phyloP scores from a whole-genome alignment of 2,888 invertebrate genomes.

The Tholera decimalis region DNA sequence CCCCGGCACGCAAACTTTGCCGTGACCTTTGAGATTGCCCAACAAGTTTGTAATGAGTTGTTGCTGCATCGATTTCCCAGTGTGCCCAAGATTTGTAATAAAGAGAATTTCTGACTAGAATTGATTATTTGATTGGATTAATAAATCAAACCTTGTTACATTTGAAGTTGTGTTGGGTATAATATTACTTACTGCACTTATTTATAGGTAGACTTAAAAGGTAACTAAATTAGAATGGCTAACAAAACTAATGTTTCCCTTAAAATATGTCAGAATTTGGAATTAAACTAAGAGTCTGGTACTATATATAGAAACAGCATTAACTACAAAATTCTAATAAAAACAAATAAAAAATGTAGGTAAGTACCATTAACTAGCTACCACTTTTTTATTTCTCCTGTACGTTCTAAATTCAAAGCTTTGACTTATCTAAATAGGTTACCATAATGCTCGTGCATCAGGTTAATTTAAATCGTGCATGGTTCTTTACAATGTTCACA shows the following conservation, averaged over 20 bases:
- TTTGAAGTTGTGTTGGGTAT: background rate
- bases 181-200: too few species aligned
- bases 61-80: conserved; percentile 51
- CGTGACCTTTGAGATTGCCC: conserved; percentile 58
- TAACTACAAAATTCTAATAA: background rate
- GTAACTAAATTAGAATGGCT: too few species aligned
- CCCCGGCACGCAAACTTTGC: conserved; percentile 48
- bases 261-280: too few species aligned
- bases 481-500: conserved; percentile 18
- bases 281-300: background rate
- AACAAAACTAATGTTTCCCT: too few species aligned
- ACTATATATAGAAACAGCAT: background rate
- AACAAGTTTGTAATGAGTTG: conserved; percentile 62
- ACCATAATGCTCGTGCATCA: conserved; percentile 37
- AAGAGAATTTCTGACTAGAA: conserved; percentile 19
- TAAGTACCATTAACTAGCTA: background rate
- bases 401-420: conserved; percentile 13
- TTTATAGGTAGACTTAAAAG: too few species aligned
- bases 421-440: conserved; percentile 49
- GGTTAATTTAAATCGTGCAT: conserved; percentile 26
- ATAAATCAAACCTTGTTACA: background rate
- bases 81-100: conserved; percentile 40
- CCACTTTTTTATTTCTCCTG: conserved; percentile 6
- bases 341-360: background rate
- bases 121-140: conserved; percentile 40